Evolutionary conservation across 2,113 vertebrate species (phyloP), one percentile per base, ranked within the genome.

Genomic region (Aegypius monachus): DNA sequence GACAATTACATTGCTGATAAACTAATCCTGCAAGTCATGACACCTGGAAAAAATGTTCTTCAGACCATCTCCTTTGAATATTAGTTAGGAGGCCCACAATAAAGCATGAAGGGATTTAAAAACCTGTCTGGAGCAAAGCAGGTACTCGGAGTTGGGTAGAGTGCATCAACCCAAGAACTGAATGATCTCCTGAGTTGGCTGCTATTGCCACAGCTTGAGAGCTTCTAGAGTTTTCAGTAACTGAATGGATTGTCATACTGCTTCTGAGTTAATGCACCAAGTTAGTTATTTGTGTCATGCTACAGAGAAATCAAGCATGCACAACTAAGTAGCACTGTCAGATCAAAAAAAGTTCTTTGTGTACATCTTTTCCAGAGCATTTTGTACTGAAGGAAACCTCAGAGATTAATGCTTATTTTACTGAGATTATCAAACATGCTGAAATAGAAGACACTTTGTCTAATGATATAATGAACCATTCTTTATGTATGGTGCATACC

Each of bases 321-420:
- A 90, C 84, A 83, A 81, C 85, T 72, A 94, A 97, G 82, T 25
- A 92, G 70, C 90, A 75, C 74, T 90, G 88, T 90, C 82, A 94
- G 66, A 92, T 94, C 79, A 93, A 93, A 97, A 93, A 75, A 86
- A 88, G 70, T 95, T 95, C 79, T 92, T 85, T 79, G 82, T 59
- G 74, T 88, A 86, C 53, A 43, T 63, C 55, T 95, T 86, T 95
- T 95, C 92, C 79, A 79, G 74, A 95, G 56, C 81, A 88, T 92
- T 96, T 95, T 93, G 89, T 94, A 95, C 86, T 6, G 5, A 86
- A 94, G 78, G 68, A 91, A 50, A 78, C 83, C 50, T 95, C 55
- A 47, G 91, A 94, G 77, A 95, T 91, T 83, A 91, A 88, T 86
- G 59, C 72, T 91, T 84, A 86, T 88, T 91, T 96, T 84, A 91